These are phyloP conservation scores for Strix occidentalis DNA, from an alignment of 2,797 vertebrate genomes.

Conservation along the genomic window DNA sequence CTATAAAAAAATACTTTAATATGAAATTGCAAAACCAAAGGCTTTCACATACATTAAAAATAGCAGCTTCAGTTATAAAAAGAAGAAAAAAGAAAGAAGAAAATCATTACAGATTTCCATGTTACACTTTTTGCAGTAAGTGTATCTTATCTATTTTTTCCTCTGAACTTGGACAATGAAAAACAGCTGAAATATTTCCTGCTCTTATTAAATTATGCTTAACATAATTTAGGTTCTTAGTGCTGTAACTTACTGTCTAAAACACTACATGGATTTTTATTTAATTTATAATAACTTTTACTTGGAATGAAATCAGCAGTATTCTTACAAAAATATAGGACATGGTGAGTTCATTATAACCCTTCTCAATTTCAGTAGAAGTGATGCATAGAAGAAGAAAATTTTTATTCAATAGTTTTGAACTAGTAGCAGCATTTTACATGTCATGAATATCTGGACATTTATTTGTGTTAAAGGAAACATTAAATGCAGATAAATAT, in stretches of 20 bases:
- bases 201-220: neutral
- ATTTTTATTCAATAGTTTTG: neutral
- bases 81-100: neutral
- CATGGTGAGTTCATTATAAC: neutral
- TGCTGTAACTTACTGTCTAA: neutral
- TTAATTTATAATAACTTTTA: neutral
- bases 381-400: neutral
- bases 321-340: neutral
- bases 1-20: neutral
- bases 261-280: neutral
- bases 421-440: neutral
- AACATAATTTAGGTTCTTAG: neutral
- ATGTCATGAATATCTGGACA: neutral
- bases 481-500: neutral
- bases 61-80: neutral
- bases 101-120: neutral
- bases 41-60: neutral
- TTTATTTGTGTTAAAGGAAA: neutral
- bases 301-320: neutral
- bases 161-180: neutral
- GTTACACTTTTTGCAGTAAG: neutral
- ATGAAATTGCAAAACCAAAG: neutral
- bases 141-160: neutral
- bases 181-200: neutral
- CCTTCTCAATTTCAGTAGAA: neutral